Evolutionary conservation across 2,113 vertebrate genomes (phyloP).

Genomic region (Pseudolaguvia tuberculata): DNA sequence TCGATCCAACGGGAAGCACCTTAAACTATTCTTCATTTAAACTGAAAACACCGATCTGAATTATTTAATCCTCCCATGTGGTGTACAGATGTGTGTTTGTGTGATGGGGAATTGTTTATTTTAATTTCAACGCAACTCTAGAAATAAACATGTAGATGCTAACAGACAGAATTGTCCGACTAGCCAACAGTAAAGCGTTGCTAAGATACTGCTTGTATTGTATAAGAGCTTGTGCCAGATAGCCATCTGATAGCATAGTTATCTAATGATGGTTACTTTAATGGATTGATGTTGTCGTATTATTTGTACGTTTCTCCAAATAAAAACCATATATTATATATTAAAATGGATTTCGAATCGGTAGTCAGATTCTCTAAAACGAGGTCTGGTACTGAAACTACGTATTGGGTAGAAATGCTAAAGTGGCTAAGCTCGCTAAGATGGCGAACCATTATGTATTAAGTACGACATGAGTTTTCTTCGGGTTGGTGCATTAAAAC

Average conservation of each 20-base stretch:
- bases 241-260: not conserved
- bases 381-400: not conserved
- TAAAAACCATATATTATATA: not conserved
- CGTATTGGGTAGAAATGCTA: slow-evolving; percentile 7
- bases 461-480: not conserved
- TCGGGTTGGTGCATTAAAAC: not conserved
- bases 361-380: not conserved
- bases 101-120: not conserved
- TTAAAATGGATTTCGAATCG: not conserved
- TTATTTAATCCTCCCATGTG: not conserved
- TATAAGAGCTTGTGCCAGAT: slow-evolving; percentile 10
- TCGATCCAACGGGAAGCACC: not conserved
- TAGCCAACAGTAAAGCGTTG: slow-evolving; percentile 38
- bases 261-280: not conserved
- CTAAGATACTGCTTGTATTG: slow-evolving; percentile 47
- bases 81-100: not conserved
- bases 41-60: not conserved
- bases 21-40: no score
- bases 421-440: slow-evolving; percentile 5
- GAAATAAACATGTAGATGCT: not conserved
- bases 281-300: not conserved
- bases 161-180: not conserved
- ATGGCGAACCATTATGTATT: not conserved
- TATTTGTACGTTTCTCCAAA: no score
- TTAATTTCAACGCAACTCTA: not conserved